These are phyloP conservation scores for Rhinoptilus africanus DNA, from an alignment of 2,113 vertebrate species.

Conservation along the genomic window DNA sequence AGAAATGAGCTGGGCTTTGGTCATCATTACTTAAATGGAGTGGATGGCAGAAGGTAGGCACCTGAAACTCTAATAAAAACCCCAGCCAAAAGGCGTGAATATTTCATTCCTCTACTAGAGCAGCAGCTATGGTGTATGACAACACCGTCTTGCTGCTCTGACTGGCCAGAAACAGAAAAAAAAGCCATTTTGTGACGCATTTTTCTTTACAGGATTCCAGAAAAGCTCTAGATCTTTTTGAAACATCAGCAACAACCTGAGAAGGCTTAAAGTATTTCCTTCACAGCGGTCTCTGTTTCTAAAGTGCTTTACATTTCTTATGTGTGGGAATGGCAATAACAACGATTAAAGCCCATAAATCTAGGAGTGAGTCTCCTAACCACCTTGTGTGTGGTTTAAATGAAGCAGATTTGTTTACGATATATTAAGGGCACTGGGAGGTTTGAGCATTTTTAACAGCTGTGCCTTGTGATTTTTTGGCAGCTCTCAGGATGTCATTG, in stretches of 20 bases:
- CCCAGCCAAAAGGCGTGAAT: neutral
- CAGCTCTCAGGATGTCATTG: slow-evolving; percentile 21
- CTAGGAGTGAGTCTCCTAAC: neutral
- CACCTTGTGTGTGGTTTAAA: neutral
- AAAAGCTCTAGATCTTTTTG: neutral
- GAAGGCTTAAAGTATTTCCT: neutral
- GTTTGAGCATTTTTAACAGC: slow-evolving; percentile 37
- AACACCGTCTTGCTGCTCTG: neutral
- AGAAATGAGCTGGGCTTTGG: neutral
- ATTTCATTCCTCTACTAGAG: neutral
- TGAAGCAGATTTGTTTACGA: slow-evolving; percentile 36
- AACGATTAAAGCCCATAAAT: neutral
- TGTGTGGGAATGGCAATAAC: neutral
- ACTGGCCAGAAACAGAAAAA: neutral
- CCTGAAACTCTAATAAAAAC: neutral
- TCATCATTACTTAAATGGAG: slow-evolving; percentile 21
- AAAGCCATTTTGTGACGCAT: neutral
- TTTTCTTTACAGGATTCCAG: neutral
- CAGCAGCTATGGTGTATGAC: neutral
- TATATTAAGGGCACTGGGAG: slow-evolving; percentile 23
- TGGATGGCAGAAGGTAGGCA: slow-evolving; percentile 3
- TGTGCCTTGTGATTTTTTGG: slow-evolving; percentile 24
- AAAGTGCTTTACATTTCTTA: neutral
- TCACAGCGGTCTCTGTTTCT: neutral
- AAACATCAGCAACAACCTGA: neutral